A percentile compares a stretch with the other conserved stretches of the same genome.
These are phyloP conservation scores for Adelphocoris suturalis DNA, from an alignment of 2,888 invertebrate species.

Conservation along the genomic window DNA sequence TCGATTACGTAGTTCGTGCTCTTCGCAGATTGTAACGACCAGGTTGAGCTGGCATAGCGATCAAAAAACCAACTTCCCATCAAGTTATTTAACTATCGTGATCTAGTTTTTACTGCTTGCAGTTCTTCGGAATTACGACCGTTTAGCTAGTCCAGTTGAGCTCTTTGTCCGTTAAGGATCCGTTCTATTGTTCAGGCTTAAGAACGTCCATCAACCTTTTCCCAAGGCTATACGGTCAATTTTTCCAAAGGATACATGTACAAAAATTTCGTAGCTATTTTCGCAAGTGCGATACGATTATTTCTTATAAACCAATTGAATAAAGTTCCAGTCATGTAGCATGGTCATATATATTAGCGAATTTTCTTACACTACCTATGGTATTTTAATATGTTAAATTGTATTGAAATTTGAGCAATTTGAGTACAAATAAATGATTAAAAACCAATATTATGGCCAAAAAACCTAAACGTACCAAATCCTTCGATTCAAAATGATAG, in stretches of 20 bases:
- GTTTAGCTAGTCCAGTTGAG: background rate
- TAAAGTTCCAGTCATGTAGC: no score
- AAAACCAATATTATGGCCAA: no score
- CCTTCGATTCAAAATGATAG: no score
- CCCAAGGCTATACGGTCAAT: background rate
- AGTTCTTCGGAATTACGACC: background rate
- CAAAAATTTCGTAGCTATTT: no score
- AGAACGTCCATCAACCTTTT: background rate
- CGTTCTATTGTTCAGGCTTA: background rate
- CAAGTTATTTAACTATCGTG: background rate
- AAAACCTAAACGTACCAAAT: no score
- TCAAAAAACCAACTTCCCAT: constrained; percentile 12
- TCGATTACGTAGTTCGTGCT: constrained; percentile 6
- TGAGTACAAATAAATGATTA: no score
- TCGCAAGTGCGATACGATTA: no score
- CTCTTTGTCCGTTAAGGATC: background rate
- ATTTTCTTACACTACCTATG: no score
- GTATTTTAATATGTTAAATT: no score
- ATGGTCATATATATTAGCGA: no score
- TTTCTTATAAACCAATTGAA: no score
- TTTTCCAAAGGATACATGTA: background rate
- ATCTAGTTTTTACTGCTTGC: background rate
- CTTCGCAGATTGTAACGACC: constrained; percentile 22
- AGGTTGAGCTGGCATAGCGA: background rate
- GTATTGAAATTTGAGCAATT: no score